Base-by-base conservation (phyloP, 2,113 vertebrate genomes). In the Sporophila hypoxantha region DNA sequence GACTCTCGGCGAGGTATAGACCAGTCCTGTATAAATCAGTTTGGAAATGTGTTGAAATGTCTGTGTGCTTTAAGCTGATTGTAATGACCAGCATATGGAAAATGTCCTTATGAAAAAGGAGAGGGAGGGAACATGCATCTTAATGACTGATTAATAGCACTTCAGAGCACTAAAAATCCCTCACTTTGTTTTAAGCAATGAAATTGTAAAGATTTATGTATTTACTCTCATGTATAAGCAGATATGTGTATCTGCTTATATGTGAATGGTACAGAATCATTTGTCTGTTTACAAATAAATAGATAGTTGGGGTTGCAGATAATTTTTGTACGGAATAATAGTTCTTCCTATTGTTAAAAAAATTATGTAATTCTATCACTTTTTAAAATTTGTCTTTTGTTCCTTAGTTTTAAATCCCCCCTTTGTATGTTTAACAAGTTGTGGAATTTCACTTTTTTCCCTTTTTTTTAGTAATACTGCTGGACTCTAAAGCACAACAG, bases 401-500 rank as follows among this genome's bases (percentile, higher is more conserved):
- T 49, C 4, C 52, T 73, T 74, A 57, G 22, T 67, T 82, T 88
- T 76, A 29, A 53, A 36, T 67, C 20, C 3, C 4, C 14, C 11
- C 5, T 39, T 76, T 23, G 3, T 87, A 34, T 65, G 36, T 87
- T 62, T 95, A 94, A 94, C 27, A 83, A 93, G 78, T 66, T 57
- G 12, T 89, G 87, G 55, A 82, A 77, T 52, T 76, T 53, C 3
- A 26, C 62, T 90, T 82, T 66, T 90, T 89, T 84, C n/a, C 20
- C 9, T 37, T 36, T 8, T 96, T 97, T 96, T 94, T 94, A 99
- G 99, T 99, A 97, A 98, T 98, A 96, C 97, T 99, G 93, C 96
- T 99, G 98, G 99, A 99, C 97, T 99, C 99, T 93, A 99, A 99
- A 98, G 98, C 99, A 97, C 99, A 99, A 97, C 99, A 99, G 96